Evolutionary conservation across 2,113 vertebrate genomes (phyloP).

Genomic region (Ammodytes dubius): DNA sequence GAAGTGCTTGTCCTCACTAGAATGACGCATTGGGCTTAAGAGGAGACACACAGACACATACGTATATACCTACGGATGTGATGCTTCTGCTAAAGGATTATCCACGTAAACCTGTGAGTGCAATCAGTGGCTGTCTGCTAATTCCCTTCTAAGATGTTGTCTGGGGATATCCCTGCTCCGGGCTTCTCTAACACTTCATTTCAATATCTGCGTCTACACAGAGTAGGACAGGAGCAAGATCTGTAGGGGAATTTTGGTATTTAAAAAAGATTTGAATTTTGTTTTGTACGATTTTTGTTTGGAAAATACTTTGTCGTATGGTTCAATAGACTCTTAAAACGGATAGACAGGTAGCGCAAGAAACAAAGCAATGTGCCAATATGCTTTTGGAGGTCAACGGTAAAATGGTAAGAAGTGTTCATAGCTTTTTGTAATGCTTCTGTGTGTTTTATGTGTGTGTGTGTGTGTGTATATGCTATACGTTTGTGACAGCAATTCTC

Average conservation of each 20-base stretch:
- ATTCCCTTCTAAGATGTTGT: slow-evolving; percentile 72
- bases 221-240: neutral
- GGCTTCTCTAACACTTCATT: slow-evolving; percentile 34
- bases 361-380: slow-evolving; percentile 45
- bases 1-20: slow-evolving; percentile 52
- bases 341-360: slow-evolving; percentile 8
- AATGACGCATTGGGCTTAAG: slow-evolving; percentile 68
- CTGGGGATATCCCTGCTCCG: slow-evolving; percentile 19
- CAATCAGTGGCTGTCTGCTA: slow-evolving; percentile 58
- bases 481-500: neutral
- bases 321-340: neutral
- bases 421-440: neutral
- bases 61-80: slow-evolving; percentile 25
- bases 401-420: slow-evolving; percentile 73
- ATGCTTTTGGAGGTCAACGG: slow-evolving; percentile 76
- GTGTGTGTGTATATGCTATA: neutral
- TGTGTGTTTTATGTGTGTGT: neutral
- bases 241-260: neutral
- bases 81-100: slow-evolving; percentile 68
- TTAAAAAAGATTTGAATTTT: too few relatives aligned
- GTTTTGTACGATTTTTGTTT: neutral
- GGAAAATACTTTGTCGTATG: neutral
- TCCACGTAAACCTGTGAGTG: slow-evolving; percentile 65
- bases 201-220: slow-evolving; percentile 21
- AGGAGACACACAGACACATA: slow-evolving; percentile 27